Base-by-base conservation (phyloP, 2,888 invertebrate species). In the Leptothorax acervorum region DNA sequence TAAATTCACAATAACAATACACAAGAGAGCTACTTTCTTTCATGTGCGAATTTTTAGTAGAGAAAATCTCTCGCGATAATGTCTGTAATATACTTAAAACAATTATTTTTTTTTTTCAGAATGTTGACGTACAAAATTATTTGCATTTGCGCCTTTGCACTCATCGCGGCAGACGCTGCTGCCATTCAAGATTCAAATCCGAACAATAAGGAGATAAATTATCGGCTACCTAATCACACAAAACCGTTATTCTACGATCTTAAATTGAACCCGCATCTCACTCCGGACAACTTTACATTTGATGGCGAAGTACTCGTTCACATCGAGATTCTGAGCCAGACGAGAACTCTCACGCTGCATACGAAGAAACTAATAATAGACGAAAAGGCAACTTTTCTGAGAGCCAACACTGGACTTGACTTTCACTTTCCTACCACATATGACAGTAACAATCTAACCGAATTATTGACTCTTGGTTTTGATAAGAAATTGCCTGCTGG, bases 241-340 rank as follows among this genome's bases (percentile, higher is more conserved):
- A 90, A 90, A 48, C 96, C 96, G 0, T 93, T 93, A 0, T 95
- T 95, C 86, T 97, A 96, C 90, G 95, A 95, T 74, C 95, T 96
- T 11, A 92, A 93, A 35, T 94, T 96, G 0, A 94, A 93, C 86
- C 94, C 96, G 0, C 92, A 96, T 73, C 95, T 96, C 0, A 93
- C 92, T 51, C 94, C 95, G 51, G 91, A 81, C 15, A 68, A 86
- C 6, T 89, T 90, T 60, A 85, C 86, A 0, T 90, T 89, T 60
- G 70, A 82, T 2, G 92, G 92, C 3, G 78, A 86, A 83, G 51
- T 85, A 5, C 3, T 35, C 12, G 85, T 91, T 35, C 15, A 53
- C 0, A 71, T 91, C 8, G 8, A 39, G 8, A 70, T 90, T 57
- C 4, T 18, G 35, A 53, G 12, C 0, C 1, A 48, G 9, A 86